Evolutionary conservation across 37 sponge, comb jelly and placozoan species (phyloP), one percentile per base, ranked within the genome.

Genomic region (Mnemiopsis leidyi): DNA sequence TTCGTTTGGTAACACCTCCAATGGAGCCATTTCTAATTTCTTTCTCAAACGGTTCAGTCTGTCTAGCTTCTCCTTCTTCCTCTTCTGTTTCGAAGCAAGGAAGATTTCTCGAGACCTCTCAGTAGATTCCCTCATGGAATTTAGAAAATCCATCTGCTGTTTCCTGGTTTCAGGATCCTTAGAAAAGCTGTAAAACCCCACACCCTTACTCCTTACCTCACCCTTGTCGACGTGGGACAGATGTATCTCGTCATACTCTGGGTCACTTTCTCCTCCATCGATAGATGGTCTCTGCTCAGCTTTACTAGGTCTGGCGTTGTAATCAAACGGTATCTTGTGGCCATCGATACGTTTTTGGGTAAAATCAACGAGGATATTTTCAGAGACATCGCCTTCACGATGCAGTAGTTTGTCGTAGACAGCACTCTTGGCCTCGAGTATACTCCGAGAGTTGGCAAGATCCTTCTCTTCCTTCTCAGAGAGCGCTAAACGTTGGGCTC

Each of bases 81-180:
- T 38, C 61, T 85, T 85, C 48, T 2, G 9, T 33, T 85, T 85
- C 0, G 36, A 24, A 3, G 90, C 90, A 28, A n/a, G 61, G 90
- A 85, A 85, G 24, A 85, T 28, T 61, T 85, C 90, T 85, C 61
- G 38, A 18, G 90, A 85, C 26, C 29, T 38, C 48, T 85, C 90
- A 5, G 90, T 85, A 3, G 90, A 40, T 85, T 85, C 90, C 61
- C 90, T 38, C 90, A 85, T 85, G 3, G 90, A 85, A 37, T 85
- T 85, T 1, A 85, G 61, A 37, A 85, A 85, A n/a, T 85, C 90
- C 90, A 85, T 85, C 48, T 85, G 90, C 30, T 85, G 61, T 25
- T 38, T 21, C 39, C 90, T 38, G 1, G 23, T 40, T 21, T 2
- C 25, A 40, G 90, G 25, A 21, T 85, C 90, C 48, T 85, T 37